Evolutionary conservation across 2,113 vertebrate species (phyloP).

Genomic region (Channa argus): DNA sequence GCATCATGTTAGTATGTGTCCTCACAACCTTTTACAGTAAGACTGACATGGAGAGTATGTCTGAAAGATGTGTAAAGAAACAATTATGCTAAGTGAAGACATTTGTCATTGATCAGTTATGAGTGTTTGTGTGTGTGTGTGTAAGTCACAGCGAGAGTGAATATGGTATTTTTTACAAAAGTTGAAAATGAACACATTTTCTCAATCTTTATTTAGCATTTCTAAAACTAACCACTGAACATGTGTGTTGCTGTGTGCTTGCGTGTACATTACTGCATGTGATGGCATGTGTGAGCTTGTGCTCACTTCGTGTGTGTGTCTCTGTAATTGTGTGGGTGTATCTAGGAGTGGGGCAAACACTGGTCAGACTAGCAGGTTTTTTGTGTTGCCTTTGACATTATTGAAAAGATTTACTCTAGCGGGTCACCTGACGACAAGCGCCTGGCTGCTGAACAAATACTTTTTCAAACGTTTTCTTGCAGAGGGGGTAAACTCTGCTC

Average conservation of each 20-base stretch:
- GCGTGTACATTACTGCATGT: slow-evolving; percentile 1
- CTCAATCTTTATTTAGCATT: slow-evolving; percentile 30
- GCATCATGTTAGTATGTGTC: too few species aligned
- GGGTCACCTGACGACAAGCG: slow-evolving; percentile 76
- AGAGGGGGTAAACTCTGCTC: slow-evolving; percentile 58
- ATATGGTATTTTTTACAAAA: slow-evolving; percentile 3
- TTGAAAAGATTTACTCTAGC: slow-evolving; percentile 75
- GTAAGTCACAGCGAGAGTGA: accelerated
- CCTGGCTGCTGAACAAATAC: slow-evolving; percentile 75
- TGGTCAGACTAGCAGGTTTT: slow-evolving; percentile 69
- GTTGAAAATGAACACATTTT: slow-evolving; percentile 17
- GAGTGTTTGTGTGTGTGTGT: background rate
- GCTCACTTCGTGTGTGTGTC: slow-evolving; percentile 2
- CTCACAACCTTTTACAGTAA: too few species aligned
- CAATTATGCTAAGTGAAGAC: background rate
- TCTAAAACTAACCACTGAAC: slow-evolving; percentile 17
- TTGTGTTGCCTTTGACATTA: slow-evolving; percentile 68
- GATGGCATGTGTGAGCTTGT: slow-evolving; percentile 11
- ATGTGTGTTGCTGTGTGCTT: background rate
- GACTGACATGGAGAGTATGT: background rate
- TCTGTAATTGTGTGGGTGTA: background rate
- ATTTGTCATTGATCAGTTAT: background rate
- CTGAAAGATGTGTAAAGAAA: background rate
- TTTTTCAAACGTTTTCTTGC: slow-evolving; percentile 66
- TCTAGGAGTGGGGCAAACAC: slow-evolving; percentile 47